Percentiles rank a stretch among this genome's conserved stretches.
Conservation (phyloP, 2,888 invertebrate species). For the Aquatica leii region DNA sequence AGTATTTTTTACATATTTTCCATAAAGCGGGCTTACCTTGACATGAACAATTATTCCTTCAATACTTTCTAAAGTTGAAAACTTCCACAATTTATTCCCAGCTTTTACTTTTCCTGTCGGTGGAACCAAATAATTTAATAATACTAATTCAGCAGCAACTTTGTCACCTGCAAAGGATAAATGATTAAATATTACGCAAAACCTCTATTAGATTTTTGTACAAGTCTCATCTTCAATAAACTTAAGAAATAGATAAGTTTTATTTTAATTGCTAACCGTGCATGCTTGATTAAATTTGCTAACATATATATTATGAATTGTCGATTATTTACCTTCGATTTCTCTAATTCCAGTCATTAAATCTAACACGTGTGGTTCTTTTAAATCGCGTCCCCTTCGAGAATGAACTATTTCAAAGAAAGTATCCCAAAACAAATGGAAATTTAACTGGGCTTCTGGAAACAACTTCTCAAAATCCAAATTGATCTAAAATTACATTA, state of each 20-base stretch:
- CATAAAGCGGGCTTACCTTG: no score
- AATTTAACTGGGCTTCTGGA: neutral
- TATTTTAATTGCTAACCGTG: neutral
- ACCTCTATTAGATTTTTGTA: no score
- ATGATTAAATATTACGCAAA: no score
- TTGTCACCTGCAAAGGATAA: neutral
- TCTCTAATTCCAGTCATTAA: neutral
- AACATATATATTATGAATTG: neutral
- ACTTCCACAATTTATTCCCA: constrained; percentile 12
- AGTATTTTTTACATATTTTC: no score
- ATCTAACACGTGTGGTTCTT: neutral
- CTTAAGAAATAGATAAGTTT: no score
- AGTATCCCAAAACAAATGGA: neutral
- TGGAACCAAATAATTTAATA: constrained; percentile 16
- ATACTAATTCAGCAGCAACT: neutral
- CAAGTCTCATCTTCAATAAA: no score
- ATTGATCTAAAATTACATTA: constrained; percentile 2
- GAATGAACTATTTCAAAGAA: neutral
- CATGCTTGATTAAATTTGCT: no score
- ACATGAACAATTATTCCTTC: constrained; percentile 11
- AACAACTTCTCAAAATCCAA: constrained; percentile 3
- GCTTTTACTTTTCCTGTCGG: neutral
- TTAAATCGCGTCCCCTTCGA: neutral
- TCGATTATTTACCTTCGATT: neutral
- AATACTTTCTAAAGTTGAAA: constrained; percentile 6